phyloP scores from a whole-genome alignment of 2,113 vertebrate species.

The Nesoenas mayeri region DNA sequence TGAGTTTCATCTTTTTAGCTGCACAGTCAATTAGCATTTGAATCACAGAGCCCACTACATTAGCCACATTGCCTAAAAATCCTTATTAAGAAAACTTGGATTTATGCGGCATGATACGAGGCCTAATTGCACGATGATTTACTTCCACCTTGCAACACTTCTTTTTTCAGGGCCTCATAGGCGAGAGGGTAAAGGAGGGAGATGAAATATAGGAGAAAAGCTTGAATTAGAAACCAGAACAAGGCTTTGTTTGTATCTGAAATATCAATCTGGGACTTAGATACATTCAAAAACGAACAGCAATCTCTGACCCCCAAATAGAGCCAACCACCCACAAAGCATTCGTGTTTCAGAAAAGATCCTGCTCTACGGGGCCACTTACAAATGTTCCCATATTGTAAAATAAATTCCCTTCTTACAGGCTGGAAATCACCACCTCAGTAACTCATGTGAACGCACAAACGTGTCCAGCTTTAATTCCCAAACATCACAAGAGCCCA shows the following conservation, averaged over 20 bases:
- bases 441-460: background rate
- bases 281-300: background rate
- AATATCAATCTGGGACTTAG: background rate
- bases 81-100: background rate
- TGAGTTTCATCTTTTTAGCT: conserved; percentile 37
- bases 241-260: background rate
- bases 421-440: background rate
- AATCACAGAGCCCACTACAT: conserved; percentile 23
- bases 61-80: background rate
- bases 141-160: background rate
- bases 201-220: background rate
- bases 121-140: background rate
- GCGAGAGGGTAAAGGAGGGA: background rate
- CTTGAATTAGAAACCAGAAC: background rate
- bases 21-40: conserved; percentile 32
- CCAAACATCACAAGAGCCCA: background rate
- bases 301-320: background rate
- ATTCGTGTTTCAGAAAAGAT: background rate
- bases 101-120: conserved; percentile 15
- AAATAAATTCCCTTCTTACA: background rate
- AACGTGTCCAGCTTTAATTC: background rate
- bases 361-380: background rate
- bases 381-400: rapidly evolving
- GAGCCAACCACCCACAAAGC: background rate
- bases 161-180: background rate